A percentile compares a stretch with the other conserved stretches of the same genome.
These are phyloP conservation scores for Darevskia nairensis DNA, from an alignment of 2,797 vertebrate species.

Conservation along the genomic window DNA sequence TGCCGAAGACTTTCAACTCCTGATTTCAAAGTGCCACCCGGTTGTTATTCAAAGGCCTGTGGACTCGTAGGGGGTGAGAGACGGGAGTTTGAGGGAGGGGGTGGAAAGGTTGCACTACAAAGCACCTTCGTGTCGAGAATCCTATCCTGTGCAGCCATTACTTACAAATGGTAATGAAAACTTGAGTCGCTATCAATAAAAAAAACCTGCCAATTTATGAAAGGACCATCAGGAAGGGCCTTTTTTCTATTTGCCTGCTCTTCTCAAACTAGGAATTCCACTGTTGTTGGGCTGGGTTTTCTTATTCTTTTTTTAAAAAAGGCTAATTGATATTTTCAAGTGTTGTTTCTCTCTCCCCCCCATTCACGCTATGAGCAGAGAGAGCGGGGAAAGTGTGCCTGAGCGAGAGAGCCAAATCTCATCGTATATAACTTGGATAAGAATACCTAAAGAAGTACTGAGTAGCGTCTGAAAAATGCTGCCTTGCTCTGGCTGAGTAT, in stretches of 20 bases:
- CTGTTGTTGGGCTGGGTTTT: slow-evolving; percentile 54
- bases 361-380: slow-evolving; percentile 42
- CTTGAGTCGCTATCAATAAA: slow-evolving; percentile 75
- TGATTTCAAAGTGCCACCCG: slow-evolving; percentile 90
- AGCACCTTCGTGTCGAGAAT: slow-evolving; percentile 75
- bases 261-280: neutral
- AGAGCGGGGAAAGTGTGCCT: slow-evolving; percentile 17
- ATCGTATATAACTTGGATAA: slow-evolving; percentile 84
- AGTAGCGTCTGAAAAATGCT: slow-evolving; percentile 84
- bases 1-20: slow-evolving; percentile 89
- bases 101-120: slow-evolving; percentile 86
- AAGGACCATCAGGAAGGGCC: slow-evolving; percentile 56
- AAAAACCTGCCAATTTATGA: slow-evolving; percentile 60
- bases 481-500: slow-evolving; percentile 82
- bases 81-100: slow-evolving; percentile 11
- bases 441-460: slow-evolving; percentile 89
- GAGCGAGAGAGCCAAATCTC: slow-evolving; percentile 68
- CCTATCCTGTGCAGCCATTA: slow-evolving; percentile 70
- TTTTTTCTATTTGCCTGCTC: slow-evolving; percentile 34
- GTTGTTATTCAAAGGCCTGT: slow-evolving; percentile 87
- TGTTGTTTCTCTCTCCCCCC: slow-evolving; percentile 50
- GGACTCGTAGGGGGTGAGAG: slow-evolving; percentile 77
- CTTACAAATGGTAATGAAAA: slow-evolving; percentile 73
- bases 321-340: slow-evolving; percentile 72
- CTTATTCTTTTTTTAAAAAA: slow-evolving; percentile 36